These are phyloP conservation scores for Athalia rosae DNA, from an alignment of 2,888 invertebrate genomes.

Conservation along the genomic window DNA sequence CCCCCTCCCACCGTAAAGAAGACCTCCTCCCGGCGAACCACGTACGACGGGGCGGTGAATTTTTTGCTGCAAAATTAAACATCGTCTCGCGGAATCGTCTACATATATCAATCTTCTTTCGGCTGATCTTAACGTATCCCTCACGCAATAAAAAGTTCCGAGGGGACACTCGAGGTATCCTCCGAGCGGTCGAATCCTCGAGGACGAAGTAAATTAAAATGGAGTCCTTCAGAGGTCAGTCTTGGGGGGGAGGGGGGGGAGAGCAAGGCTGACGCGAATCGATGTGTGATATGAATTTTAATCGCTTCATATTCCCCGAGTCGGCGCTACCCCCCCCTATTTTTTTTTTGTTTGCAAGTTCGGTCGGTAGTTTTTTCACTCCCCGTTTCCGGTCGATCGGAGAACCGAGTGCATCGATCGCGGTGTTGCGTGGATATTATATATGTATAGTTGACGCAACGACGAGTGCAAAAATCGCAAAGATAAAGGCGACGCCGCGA, in stretches of 20 bases:
- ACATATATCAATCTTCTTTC: slow-evolving; percentile 38
- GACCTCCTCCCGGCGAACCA: no score
- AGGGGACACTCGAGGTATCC: slow-evolving; percentile 24
- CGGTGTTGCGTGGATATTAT: background rate
- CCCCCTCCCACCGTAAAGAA: no score
- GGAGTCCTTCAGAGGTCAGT: slow-evolving; percentile 21
- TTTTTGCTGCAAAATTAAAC: no score
- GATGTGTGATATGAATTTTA: background rate
- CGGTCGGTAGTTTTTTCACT: no score
- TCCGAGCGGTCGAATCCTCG: slow-evolving; percentile 24
- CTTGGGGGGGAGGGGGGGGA: background rate
- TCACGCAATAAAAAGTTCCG: slow-evolving; percentile 24
- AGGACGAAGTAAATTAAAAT: slow-evolving; percentile 33
- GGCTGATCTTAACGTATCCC: slow-evolving; percentile 3
- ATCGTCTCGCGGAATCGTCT: no score
- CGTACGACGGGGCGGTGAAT: no score
- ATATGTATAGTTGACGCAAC: background rate
- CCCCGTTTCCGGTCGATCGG: background rate
- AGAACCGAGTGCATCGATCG: background rate
- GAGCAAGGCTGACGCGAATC: background rate
- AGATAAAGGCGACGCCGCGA: background rate
- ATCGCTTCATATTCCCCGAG: background rate
- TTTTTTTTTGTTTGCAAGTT: no score
- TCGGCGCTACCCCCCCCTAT: background rate
- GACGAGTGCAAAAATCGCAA: background rate